Evolutionary conservation across 2,888 invertebrate genomes (phyloP), one percentile per base, ranked within the genome.

Genomic region (Gnatocerus cornutus): DNA sequence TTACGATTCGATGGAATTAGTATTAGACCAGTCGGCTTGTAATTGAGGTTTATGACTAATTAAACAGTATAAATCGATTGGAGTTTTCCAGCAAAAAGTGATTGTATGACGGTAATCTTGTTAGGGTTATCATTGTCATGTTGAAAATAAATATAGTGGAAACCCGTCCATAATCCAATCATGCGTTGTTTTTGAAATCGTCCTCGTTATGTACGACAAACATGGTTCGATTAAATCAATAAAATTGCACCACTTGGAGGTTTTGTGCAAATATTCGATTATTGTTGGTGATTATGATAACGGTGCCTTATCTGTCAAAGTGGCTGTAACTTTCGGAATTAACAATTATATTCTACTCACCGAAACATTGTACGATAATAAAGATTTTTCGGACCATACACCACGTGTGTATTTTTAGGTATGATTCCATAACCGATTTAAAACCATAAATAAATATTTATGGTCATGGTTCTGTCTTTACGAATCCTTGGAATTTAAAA

Each of bases 401-500:
- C 33, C 7, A 33, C 7, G 7, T 7, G 33, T 7, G 75, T 80
- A 79, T 80, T 79, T 80, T 78, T 79, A 80, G 75, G 59, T 58
- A 52, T 76, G 77, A 77, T 77, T 75, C 68, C 64, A 68, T 74
- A 76, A 71, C 73, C 73, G 70, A 74, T 75, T 73, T 73, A 70
- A 71, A 72, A 62, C 48, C 68, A 59, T 66, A 72, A 9, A 81
- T 82, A 78, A 81, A 80, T 82, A 82, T 81, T 80, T 81, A 81
- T 81, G 79, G 80, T 79, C 80, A 80, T 78, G 80, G 80, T 80
- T 75, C 76, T 79, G 76, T 81, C 80, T 80, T 79, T 73, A 64
- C 72, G 72, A 75, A 79, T 81, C 81, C 82, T 82, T 82, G 81
- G 77, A 82, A 81, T 79, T 81, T 81, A 78, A 77, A 78, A 75